Conservation (phyloP, 1,140 invertebrate species). For the Lycorma delicatula region DNA sequence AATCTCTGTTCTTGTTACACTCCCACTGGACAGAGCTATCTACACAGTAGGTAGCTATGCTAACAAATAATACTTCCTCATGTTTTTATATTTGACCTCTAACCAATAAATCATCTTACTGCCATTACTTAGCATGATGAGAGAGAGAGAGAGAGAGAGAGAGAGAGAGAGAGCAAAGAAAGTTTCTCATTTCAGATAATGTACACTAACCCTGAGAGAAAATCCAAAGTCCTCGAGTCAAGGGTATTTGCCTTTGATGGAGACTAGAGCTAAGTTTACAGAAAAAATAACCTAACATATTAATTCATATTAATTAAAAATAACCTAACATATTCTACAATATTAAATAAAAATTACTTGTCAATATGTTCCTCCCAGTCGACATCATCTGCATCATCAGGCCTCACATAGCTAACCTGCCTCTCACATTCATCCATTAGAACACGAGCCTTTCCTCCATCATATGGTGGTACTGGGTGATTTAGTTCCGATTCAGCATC, state of each 20-base stretch:
- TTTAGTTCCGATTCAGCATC: constrained; percentile 40
- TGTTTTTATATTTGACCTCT: too few relatives aligned
- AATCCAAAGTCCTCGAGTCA: not conserved
- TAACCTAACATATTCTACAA: not conserved
- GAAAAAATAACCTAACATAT: not conserved
- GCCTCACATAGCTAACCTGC: constrained; percentile 50
- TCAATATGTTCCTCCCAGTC: constrained; percentile 63
- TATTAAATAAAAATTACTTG: constrained; percentile 39
- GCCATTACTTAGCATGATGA: too few relatives aligned
- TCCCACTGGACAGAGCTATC: too few relatives aligned
- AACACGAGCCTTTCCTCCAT: constrained; percentile 50
- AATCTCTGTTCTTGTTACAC: too few relatives aligned
- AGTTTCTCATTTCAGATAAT: not conserved
- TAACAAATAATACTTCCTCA: too few relatives aligned
- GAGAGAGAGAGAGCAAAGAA: not conserved
- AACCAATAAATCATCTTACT: too few relatives aligned
- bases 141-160: too few relatives aligned
- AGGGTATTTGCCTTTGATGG: not conserved
- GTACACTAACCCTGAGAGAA: not conserved
- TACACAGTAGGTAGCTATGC: too few relatives aligned
- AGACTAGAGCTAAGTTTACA: not conserved
- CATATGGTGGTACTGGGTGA: constrained; percentile 43
- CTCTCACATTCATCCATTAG: constrained; percentile 67
- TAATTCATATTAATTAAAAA: not conserved
- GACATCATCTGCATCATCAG: constrained; percentile 44